phyloP scores from a whole-genome alignment of 2,888 invertebrate genomes.

The Byasa hedistus region DNA sequence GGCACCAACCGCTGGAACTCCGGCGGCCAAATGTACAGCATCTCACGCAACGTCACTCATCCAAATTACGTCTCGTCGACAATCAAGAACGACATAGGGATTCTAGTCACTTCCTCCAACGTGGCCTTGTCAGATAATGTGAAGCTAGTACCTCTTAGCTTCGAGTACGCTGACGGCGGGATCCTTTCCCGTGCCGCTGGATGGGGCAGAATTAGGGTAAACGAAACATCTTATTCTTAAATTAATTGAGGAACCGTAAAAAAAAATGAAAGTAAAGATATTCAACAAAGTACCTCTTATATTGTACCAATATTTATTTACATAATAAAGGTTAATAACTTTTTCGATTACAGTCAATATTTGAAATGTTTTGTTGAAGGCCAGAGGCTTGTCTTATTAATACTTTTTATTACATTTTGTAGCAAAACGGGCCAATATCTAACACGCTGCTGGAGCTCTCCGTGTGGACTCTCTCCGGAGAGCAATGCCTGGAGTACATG shows the following conservation, averaged over 20 bases:
- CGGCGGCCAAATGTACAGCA: constrained; percentile 45
- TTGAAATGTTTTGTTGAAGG: no score
- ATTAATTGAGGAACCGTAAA: neutral
- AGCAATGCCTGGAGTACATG: constrained; percentile 38
- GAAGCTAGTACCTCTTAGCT: constrained; percentile 39
- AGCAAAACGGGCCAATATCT: constrained; percentile 49
- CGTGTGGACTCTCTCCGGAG: constrained; percentile 37
- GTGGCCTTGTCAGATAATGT: constrained; percentile 37
- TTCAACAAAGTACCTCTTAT: no score
- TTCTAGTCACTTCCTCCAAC: constrained; percentile 43
- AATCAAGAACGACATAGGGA: constrained; percentile 61
- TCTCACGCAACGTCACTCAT: constrained; percentile 53
- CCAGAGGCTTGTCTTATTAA: no score
- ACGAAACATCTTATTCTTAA: constrained; percentile 28
- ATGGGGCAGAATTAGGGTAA: constrained; percentile 58
- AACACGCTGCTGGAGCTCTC: constrained; percentile 36
- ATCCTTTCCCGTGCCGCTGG: constrained; percentile 44
- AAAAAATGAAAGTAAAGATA: no score
- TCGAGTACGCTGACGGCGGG: constrained; percentile 36
- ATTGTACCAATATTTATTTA: no score
- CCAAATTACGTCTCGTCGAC: constrained; percentile 44
- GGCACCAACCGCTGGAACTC: constrained; percentile 58
- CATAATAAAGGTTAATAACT: no score
- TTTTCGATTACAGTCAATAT: no score
- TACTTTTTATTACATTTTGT: constrained; percentile 4